Conservation (phyloP, 2,113 vertebrate genomes). For the Oncorhynchus tshawytscha region DNA sequence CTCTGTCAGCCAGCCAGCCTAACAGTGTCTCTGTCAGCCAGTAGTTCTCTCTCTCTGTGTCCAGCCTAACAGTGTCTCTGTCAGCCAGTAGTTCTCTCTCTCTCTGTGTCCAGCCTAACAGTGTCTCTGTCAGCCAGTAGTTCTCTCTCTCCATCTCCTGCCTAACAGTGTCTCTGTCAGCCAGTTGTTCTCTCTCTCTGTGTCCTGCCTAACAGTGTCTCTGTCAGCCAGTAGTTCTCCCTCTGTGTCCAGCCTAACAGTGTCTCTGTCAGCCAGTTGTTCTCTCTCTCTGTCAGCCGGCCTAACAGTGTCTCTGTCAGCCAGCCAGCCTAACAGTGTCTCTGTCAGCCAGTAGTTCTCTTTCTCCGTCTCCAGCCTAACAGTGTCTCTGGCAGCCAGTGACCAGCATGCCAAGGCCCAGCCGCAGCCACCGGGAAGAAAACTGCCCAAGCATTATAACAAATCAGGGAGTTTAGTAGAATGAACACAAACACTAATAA, state of each 20-base stretch:
- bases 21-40: neutral
- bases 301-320: neutral
- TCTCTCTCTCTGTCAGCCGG: no score
- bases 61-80: neutral
- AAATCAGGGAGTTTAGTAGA: no score
- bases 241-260: neutral
- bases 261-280: neutral
- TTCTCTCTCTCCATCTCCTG: neutral
- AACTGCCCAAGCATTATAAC: no score
- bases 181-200: neutral
- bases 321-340: neutral
- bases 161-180: neutral
- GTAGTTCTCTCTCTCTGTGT: neutral
- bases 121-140: neutral
- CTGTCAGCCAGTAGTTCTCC: neutral
- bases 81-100: neutral
- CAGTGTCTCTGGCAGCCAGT: neutral
- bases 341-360: neutral
- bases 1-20: neutral
- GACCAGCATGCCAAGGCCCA: constrained; percentile 9
- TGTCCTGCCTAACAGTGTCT: neutral
- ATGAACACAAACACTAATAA: no score
- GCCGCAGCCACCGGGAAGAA: neutral
- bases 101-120: neutral
- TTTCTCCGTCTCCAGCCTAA: neutral